phyloP scores from a whole-genome alignment of 2,113 vertebrate genomes.

The Sitta europaea region DNA sequence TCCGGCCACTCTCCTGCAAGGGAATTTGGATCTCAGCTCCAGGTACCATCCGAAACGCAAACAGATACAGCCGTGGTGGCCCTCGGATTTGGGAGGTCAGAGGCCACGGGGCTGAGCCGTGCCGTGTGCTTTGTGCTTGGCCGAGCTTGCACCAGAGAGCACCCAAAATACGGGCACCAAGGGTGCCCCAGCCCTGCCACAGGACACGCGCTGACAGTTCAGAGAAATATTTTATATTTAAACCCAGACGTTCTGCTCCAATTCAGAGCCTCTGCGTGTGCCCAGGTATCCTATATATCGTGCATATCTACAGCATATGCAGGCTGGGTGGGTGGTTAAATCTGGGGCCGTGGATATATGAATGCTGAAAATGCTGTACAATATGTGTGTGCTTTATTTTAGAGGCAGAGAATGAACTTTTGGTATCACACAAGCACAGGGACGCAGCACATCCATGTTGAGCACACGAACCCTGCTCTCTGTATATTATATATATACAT shows the following conservation, averaged over 20 bases:
- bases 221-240: background rate
- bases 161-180: accelerated
- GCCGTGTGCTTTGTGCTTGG: background rate
- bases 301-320: background rate
- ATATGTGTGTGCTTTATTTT: background rate
- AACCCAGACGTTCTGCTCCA: background rate
- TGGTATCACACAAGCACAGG: background rate
- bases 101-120: accelerated
- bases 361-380: constrained; percentile 14
- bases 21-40: background rate
- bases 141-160: accelerated
- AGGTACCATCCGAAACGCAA: background rate
- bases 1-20: background rate
- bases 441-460: background rate
- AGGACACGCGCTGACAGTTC: accelerated
- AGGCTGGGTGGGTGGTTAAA: background rate
- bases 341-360: background rate
- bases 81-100: background rate
- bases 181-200: background rate
- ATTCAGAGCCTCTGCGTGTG: background rate
- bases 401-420: background rate
- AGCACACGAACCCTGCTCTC: background rate
- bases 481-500: background rate
- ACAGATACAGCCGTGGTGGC: accelerated
- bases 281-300: background rate